These are phyloP conservation scores for Bombus soroeensis DNA, from an alignment of 1,140 invertebrate species.

Conservation along the genomic window DNA sequence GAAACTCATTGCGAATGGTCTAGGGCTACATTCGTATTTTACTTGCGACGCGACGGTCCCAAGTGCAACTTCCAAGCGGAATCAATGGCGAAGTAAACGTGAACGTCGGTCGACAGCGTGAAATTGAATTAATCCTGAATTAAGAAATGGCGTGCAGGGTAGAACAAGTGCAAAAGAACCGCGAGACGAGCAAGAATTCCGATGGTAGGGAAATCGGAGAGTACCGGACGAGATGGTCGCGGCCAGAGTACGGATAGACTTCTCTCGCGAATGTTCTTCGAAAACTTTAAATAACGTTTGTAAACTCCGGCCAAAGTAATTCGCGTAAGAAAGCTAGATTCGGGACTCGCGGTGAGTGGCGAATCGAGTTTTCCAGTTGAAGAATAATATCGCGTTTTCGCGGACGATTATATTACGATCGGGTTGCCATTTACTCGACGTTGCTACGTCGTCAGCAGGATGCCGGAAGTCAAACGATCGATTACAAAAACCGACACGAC, in stretches of 20 bases:
- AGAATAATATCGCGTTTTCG: conserved; percentile 54
- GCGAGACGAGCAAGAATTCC: conserved; percentile 27
- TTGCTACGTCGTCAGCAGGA: neutral
- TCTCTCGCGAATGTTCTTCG: conserved; percentile 38
- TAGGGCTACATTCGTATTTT: conserved; percentile 3
- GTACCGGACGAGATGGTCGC: neutral
- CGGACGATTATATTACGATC: conserved; percentile 52
- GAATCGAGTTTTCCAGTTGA: conserved; percentile 61
- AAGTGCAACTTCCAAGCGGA: conserved; percentile 19
- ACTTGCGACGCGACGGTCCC: conserved; percentile 5
- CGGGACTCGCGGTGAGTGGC: conserved; percentile 51
- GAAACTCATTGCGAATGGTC: neutral
- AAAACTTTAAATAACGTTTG: conserved; percentile 75
- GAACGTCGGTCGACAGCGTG: conserved; percentile 61
- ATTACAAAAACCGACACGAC: neutral
- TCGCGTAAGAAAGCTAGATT: conserved; percentile 62
- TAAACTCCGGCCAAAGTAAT: conserved; percentile 69
- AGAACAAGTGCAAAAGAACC: conserved; percentile 16
- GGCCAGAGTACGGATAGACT: conserved; percentile 29
- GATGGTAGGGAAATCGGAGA: neutral
- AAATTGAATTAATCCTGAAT: conserved; percentile 74
- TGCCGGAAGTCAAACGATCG: neutral
- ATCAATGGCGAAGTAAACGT: conserved; percentile 55
- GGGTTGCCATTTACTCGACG: neutral
- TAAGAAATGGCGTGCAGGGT: conserved; percentile 58